Evolutionary conservation across 2,888 invertebrate genomes (phyloP).

Genomic region (Apamea sordens): DNA sequence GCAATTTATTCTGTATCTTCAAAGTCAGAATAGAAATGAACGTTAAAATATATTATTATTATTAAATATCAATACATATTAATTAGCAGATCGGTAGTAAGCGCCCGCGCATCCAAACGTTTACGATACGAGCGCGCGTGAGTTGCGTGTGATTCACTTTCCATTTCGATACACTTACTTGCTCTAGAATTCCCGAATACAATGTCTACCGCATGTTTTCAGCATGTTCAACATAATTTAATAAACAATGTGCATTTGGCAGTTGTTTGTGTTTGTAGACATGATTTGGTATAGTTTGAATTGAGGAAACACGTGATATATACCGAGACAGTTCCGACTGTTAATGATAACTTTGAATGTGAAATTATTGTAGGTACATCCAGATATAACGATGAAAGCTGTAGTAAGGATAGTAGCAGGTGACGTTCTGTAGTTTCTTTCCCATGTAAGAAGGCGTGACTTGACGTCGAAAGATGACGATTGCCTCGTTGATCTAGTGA

Average conservation of each 20-base stretch:
- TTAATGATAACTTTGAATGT: neutral
- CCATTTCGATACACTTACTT: slow-evolving; percentile 75
- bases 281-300: slow-evolving; percentile 9
- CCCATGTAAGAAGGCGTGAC: neutral
- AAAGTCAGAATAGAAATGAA: slow-evolving; percentile 9
- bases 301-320: slow-evolving; percentile 22
- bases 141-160: slow-evolving; percentile 75
- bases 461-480: neutral
- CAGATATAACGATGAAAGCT: neutral
- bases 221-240: slow-evolving; percentile 56
- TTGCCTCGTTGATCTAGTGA: neutral
- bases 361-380: neutral
- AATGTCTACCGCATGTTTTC: slow-evolving; percentile 61
- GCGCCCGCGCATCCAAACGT: slow-evolving; percentile 44
- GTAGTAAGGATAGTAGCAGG: neutral
- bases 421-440: neutral
- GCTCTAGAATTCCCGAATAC: slow-evolving; percentile 63
- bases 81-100: slow-evolving; percentile 48
- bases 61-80: slow-evolving; percentile 35
- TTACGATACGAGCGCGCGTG: slow-evolving; percentile 46
- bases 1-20: slow-evolving; percentile 26
- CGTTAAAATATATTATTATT: slow-evolving; percentile 3
- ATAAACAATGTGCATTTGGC: slow-evolving; percentile 16
- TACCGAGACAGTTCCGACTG: slow-evolving; percentile 13
- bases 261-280: slow-evolving; percentile 13